Evolutionary conservation across 1,140 invertebrate species (phyloP).

Genomic region (Ectropis grisescens): DNA sequence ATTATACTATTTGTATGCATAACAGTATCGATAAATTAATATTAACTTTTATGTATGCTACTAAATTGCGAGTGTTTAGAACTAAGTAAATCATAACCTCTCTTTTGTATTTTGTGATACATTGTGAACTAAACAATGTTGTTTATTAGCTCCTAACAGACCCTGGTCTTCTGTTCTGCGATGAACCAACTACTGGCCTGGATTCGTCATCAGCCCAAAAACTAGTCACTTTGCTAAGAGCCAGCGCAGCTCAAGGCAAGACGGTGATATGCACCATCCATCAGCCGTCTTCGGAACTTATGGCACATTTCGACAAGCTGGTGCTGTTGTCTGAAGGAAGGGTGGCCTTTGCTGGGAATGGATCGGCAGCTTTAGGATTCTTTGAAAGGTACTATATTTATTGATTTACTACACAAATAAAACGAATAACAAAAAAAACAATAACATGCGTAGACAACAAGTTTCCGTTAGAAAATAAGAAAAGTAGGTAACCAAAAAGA

Average conservation of each 20-base stretch:
- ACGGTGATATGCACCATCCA: constrained; percentile 97
- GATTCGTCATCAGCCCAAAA: constrained; percentile 94
- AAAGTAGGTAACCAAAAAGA: no score
- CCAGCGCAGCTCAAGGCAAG: constrained; percentile 77
- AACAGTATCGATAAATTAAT: no score
- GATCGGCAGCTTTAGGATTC: constrained; percentile 80
- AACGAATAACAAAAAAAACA: no score
- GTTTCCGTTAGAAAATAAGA: no score
- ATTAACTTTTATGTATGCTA: no score
- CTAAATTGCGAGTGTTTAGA: no score
- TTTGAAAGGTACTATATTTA: constrained; percentile 76
- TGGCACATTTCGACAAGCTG: constrained; percentile 88
- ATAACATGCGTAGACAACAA: no score
- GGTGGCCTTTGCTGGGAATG: constrained; percentile 88
- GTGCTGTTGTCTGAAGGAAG: constrained; percentile 91
- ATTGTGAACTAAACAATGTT: no score
- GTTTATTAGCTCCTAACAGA: constrained; percentile 91
- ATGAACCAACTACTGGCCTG: constrained; percentile 95
- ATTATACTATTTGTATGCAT: no score
- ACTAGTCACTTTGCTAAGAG: constrained; percentile 81
- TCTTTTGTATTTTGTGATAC: no score
- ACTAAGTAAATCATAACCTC: no score
- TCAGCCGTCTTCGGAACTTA: constrained; percentile 95
- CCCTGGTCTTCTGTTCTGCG: constrained; percentile 93
- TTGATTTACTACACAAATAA: no score